These are phyloP conservation scores for Leptobrachium leishanense DNA, from an alignment of 2,113 vertebrate genomes.

Conservation along the genomic window DNA sequence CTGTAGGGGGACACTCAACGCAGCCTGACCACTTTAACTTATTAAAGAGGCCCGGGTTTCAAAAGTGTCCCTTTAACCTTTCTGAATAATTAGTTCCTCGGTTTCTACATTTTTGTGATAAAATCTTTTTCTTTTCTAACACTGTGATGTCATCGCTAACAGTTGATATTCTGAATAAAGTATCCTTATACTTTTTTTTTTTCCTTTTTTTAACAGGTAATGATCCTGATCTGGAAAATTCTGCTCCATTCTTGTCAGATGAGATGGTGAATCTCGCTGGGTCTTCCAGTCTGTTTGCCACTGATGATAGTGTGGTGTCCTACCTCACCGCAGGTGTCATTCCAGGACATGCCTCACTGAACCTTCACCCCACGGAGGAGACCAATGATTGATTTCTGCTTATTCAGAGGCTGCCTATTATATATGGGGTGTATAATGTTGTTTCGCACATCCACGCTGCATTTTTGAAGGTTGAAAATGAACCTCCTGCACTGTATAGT, in stretches of 20 bases:
- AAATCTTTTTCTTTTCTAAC: no score
- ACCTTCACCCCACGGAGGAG: conserved; percentile 53
- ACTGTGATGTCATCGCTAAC: no score
- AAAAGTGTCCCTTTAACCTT: no score
- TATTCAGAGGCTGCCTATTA: conserved; percentile 4
- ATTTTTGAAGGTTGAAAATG: conserved; percentile 22
- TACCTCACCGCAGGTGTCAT: conserved; percentile 50
- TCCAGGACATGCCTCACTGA: conserved; percentile 50
- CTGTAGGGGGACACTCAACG: no score
- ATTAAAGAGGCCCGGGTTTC: no score
- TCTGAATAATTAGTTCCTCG: no score
- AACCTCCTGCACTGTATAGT: conserved; percentile 26
- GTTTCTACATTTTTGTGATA: no score
- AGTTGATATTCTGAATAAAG: no score
- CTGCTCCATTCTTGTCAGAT: conserved; percentile 51
- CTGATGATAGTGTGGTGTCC: conserved; percentile 52
- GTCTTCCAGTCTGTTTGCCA: conserved; percentile 52
- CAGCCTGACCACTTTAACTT: no score
- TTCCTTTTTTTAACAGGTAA: conserved; percentile 54
- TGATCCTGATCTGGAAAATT: conserved; percentile 53
- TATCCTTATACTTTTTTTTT: no score
- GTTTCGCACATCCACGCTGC: conserved; percentile 6
- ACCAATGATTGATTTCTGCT: conserved; percentile 50
- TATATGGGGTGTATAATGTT: background rate
- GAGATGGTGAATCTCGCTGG: conserved; percentile 55